Evolutionary conservation across 2,113 vertebrate species (phyloP).

Genomic region (Ivindomyrus marchei): DNA sequence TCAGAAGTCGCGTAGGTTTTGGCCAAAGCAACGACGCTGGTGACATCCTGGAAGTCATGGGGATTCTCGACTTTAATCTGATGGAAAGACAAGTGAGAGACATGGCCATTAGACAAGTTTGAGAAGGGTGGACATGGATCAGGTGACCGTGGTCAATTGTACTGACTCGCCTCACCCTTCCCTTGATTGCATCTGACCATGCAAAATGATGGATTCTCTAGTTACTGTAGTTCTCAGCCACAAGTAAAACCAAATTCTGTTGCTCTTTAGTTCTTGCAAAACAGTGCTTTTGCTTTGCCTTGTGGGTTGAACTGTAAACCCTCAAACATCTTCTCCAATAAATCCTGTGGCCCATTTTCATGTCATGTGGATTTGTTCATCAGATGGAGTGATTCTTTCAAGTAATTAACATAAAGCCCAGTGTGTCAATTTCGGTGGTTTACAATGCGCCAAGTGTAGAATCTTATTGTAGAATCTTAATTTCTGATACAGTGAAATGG

Average conservation of each 20-base stretch:
- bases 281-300: background rate
- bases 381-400: background rate
- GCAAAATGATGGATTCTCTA: background rate
- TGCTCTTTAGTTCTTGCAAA: background rate
- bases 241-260: background rate
- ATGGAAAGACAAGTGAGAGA: background rate
- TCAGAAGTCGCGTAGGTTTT: conserved; percentile 88
- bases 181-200: background rate
- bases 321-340: background rate
- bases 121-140: background rate
- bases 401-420: background rate
- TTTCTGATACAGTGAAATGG: background rate
- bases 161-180: background rate
- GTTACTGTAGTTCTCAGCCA: background rate
- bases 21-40: conserved; percentile 86
- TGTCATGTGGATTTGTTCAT: background rate
- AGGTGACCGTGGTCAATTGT: background rate
- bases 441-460: background rate
- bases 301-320: background rate
- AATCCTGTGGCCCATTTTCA: background rate
- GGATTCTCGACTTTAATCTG: conserved; percentile 95
- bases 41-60: conserved; percentile 88
- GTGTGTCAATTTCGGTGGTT: background rate
- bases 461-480: background rate
- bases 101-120: background rate